phyloP scores from a whole-genome alignment of 2,888 invertebrate species.

The Synergus itoensis region DNA sequence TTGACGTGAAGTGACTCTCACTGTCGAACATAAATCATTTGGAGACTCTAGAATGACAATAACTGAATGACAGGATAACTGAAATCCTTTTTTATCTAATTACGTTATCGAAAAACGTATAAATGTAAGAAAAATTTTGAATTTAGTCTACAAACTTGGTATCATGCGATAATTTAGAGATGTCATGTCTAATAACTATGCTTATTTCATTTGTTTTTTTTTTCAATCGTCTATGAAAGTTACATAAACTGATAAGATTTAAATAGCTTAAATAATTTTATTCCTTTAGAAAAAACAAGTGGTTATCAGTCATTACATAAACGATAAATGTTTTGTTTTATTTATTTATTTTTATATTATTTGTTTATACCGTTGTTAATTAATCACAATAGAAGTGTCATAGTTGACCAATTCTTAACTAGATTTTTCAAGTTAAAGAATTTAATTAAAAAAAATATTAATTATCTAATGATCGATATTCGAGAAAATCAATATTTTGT shows the following conservation, averaged over 20 bases:
- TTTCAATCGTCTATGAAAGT: not conserved
- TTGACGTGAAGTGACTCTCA: constrained; percentile 20
- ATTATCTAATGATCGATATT: not conserved
- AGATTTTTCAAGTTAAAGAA: not conserved
- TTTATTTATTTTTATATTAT: not conserved
- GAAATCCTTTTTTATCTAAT: not conserved
- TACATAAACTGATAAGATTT: constrained; percentile 24
- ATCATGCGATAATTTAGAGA: not conserved
- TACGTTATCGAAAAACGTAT: not conserved
- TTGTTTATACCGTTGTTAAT: constrained; percentile 26
- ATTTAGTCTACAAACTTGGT: not conserved
- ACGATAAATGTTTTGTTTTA: constrained; percentile 18
- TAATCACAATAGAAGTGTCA: not conserved
- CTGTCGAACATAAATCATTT: constrained; percentile 26
- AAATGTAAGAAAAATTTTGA: not conserved
- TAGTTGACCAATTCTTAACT: too few relatives aligned
- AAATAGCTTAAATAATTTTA: constrained; percentile 3
- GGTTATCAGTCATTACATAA: constrained; percentile 24
- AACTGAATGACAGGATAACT: not conserved
- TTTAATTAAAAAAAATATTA: too few relatives aligned
- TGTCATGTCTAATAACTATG: too few relatives aligned
- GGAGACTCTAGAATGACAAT: constrained; percentile 7
- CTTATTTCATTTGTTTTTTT: not conserved
- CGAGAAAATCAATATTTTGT: not conserved
- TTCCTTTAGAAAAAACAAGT: constrained; percentile 6